Conservation (phyloP, 2,113 vertebrate genomes). For the Ceyx cyanopectus region DNA sequence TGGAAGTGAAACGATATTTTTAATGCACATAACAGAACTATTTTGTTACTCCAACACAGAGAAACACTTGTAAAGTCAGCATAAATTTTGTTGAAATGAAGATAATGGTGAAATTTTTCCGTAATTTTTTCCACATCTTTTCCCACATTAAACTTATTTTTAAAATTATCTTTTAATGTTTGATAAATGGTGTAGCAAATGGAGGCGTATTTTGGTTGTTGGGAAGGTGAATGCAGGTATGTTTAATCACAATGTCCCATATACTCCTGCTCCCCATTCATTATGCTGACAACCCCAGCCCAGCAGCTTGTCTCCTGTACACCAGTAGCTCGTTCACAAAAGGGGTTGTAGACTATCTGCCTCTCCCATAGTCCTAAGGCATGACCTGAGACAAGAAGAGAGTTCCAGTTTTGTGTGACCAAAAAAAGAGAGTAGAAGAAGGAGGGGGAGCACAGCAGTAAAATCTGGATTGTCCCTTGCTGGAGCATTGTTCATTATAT, state of each 20-base stretch:
- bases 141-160: neutral
- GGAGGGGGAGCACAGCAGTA: neutral
- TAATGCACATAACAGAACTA: neutral
- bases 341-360: neutral
- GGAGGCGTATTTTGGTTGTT: neutral
- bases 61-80: neutral
- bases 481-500: neutral
- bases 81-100: neutral
- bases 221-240: neutral
- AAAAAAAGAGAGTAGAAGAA: neutral
- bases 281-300: neutral
- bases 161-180: neutral
- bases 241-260: neutral
- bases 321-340: neutral
- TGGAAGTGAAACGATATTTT: neutral
- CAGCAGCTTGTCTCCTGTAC: neutral
- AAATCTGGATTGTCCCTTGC: neutral
- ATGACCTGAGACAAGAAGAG: neutral
- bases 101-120: fast-evolving
- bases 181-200: neutral
- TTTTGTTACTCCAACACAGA: neutral
- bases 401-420: neutral
- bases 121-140: neutral
- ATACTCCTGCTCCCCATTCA: neutral
- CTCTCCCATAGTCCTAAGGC: neutral